Evolutionary conservation across 2,797 vertebrate genomes (phyloP).

Genomic region (Pantherophis vulpinus): DNA sequence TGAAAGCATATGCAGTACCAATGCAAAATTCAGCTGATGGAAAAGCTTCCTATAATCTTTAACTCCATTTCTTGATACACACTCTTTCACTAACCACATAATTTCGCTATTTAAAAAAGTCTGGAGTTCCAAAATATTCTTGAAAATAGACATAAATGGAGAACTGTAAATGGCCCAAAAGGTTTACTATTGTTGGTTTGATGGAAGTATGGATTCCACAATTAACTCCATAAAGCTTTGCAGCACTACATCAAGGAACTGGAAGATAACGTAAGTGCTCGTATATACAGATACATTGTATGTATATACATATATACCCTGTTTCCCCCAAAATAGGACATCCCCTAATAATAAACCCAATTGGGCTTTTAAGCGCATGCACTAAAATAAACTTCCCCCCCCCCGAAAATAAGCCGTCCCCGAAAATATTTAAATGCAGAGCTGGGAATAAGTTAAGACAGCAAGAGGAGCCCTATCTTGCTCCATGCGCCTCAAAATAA

Average conservation of each 20-base stretch:
- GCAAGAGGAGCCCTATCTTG: too few relatives aligned
- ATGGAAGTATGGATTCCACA: not conserved
- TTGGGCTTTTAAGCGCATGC: too few relatives aligned
- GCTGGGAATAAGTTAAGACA: too few relatives aligned
- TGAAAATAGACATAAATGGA: not conserved
- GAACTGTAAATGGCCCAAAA: not conserved
- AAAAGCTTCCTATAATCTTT: not conserved
- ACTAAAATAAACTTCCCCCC: too few relatives aligned
- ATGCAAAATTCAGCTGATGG: not conserved
- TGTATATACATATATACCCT: too few relatives aligned
- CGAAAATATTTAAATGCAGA: too few relatives aligned
- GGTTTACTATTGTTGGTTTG: not conserved
- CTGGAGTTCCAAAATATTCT: not conserved
- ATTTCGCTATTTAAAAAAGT: not conserved
- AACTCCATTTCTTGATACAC: not conserved
- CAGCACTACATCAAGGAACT: not conserved
- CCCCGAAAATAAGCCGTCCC: too few relatives aligned
- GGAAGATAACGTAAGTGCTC: not conserved
- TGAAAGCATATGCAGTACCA: not conserved
- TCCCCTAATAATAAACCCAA: too few relatives aligned
- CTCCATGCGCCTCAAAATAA: too few relatives aligned
- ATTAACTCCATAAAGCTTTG: not conserved
- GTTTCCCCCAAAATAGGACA: too few relatives aligned
- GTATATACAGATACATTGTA: not conserved
- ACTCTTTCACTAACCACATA: not conserved